phyloP scores from a whole-genome alignment of 2,797 vertebrate species.

The Neosilurus mollespiculum region DNA sequence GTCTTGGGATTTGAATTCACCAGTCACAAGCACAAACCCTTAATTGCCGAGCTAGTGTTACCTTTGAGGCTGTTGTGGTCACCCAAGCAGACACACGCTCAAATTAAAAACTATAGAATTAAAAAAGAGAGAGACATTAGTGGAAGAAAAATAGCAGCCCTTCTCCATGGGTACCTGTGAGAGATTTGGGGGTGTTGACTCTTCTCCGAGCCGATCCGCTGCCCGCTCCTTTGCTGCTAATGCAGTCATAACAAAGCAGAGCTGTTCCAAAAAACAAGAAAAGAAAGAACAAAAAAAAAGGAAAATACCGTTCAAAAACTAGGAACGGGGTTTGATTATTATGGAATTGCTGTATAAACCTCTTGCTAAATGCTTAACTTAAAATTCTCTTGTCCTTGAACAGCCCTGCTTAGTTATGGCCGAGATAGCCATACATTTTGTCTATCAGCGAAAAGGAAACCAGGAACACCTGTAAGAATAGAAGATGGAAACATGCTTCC shows the following conservation, averaged over 20 bases:
- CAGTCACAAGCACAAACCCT: background rate
- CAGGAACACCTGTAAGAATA: slow-evolving; percentile 48
- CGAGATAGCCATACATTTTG: slow-evolving; percentile 61
- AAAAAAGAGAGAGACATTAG: background rate
- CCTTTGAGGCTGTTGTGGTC: background rate
- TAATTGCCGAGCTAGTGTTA: slow-evolving; percentile 1
- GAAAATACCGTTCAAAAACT: slow-evolving; percentile 59
- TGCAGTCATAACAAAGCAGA: slow-evolving; percentile 84
- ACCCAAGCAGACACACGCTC: background rate
- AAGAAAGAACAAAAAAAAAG: slow-evolving; percentile 54
- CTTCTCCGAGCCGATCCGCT: slow-evolving; percentile 85
- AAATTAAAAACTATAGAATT: background rate
- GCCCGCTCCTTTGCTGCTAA: slow-evolving; percentile 78
- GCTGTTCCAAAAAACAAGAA: slow-evolving; percentile 73
- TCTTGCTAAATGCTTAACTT: background rate
- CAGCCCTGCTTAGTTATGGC: slow-evolving; percentile 76
- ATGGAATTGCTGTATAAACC: background rate
- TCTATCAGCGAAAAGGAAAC: slow-evolving; percentile 40
- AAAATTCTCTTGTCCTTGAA: slow-evolving; percentile 57
- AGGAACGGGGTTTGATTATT: slow-evolving; percentile 31
- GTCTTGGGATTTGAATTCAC: slow-evolving; percentile 2
- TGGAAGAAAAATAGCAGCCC: slow-evolving; percentile 45
- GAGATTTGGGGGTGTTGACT: slow-evolving; percentile 87
- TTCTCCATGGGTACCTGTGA: slow-evolving; percentile 81
- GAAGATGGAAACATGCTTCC: slow-evolving; percentile 20